A percentile compares a stretch with the other conserved stretches of the same genome.
Evolutionary conservation across 1,140 invertebrate genomes (phyloP).

Genomic region (Drosophila sproati): DNA sequence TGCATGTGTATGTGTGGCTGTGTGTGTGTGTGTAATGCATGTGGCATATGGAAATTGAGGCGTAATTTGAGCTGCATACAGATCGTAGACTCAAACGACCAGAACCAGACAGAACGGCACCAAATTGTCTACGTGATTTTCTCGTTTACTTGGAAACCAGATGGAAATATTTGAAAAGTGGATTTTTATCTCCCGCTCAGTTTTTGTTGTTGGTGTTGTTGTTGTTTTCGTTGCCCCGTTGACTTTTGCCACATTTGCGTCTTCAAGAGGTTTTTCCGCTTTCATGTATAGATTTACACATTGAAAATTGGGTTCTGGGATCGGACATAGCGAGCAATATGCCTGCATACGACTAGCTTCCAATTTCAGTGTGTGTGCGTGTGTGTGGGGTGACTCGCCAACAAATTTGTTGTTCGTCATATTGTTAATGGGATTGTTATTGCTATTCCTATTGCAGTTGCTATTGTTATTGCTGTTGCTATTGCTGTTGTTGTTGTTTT

Average conservation of each 20-base stretch:
- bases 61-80: slow-evolving; percentile 31
- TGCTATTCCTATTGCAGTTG: slow-evolving; percentile 4
- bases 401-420: slow-evolving; percentile 57
- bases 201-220: slow-evolving; percentile 1
- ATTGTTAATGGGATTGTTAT: slow-evolving; percentile 44
- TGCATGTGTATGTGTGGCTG: neutral
- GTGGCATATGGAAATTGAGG: slow-evolving; percentile 20
- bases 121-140: slow-evolving; percentile 35
- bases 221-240: slow-evolving; percentile 28
- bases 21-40: slow-evolving; percentile 2
- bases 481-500: neutral
- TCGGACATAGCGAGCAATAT: slow-evolving; percentile 33
- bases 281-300: slow-evolving; percentile 67
- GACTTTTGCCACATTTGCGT: slow-evolving; percentile 30
- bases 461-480: neutral
- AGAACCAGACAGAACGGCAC: slow-evolving; percentile 52
- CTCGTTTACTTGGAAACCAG: slow-evolving; percentile 73
- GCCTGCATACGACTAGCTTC: slow-evolving; percentile 31
- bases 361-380: slow-evolving; percentile 31
- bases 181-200: slow-evolving; percentile 45
- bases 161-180: slow-evolving; percentile 54
- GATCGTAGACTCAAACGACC: slow-evolving; percentile 9
- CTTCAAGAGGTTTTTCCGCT: slow-evolving; percentile 76
- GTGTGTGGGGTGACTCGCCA: slow-evolving; percentile 23
- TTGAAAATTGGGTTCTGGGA: slow-evolving; percentile 11